Conservation (phyloP, 2,888 invertebrate genomes). For the Latrodectus hesperus region DNA sequence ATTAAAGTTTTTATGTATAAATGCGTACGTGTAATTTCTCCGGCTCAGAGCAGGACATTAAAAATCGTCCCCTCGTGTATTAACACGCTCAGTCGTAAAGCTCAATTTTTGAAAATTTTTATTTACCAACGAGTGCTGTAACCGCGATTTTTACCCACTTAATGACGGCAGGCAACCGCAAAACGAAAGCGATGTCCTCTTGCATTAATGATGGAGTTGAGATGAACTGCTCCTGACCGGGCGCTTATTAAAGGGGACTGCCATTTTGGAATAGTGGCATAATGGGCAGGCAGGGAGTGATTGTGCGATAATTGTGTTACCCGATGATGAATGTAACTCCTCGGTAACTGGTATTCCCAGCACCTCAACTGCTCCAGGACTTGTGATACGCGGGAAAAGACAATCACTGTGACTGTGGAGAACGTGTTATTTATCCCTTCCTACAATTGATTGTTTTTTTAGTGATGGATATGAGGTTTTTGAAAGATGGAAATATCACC, state of each 20-base stretch:
- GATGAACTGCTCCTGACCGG: constrained; percentile 54
- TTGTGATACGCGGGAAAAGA: too few species aligned
- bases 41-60: constrained; percentile 11
- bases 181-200: constrained; percentile 17
- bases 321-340: constrained; percentile 35
- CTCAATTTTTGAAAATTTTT: not conserved
- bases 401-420: too few species aligned
- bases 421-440: too few species aligned
- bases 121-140: not conserved
- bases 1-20: constrained; percentile 30
- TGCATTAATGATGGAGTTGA: constrained; percentile 66
- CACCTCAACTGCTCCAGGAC: too few species aligned
- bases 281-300: constrained; percentile 49
- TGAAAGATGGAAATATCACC: too few species aligned
- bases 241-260: constrained; percentile 23
- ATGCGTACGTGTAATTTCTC: constrained; percentile 16
- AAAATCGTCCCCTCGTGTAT: constrained; percentile 35
- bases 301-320: constrained; percentile 59
- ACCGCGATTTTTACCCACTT: constrained; percentile 59
- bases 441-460: too few species aligned
- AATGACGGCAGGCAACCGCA: constrained; percentile 34
- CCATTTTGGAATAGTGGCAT: constrained; percentile 28
- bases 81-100: constrained; percentile 30
- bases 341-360: not conserved
- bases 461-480: too few species aligned